Evolutionary conservation across 64 coral and sea anemone genomes (phyloP).

Genomic region (Stichodactyla helianthus): DNA sequence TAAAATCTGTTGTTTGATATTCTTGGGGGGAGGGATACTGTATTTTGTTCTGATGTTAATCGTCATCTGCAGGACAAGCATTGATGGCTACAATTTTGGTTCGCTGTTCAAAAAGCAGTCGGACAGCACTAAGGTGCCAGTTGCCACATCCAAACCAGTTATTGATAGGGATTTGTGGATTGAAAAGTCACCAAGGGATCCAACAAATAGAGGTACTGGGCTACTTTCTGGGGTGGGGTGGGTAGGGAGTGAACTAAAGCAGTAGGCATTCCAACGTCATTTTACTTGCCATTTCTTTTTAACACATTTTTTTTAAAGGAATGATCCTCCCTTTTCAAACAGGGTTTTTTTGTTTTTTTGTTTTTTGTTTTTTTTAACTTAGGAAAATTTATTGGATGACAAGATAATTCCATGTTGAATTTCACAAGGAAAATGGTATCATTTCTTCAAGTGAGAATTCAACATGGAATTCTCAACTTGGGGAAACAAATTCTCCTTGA

Average conservation of each 20-base stretch:
- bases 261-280: too few species aligned
- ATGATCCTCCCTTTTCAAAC: too few species aligned
- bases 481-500: too few species aligned
- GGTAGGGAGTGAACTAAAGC: neutral
- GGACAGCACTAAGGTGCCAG: neutral
- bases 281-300: too few species aligned
- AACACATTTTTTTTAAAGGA: too few species aligned
- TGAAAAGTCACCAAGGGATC: neutral
- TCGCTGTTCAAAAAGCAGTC: neutral
- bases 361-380: too few species aligned
- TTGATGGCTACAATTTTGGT: constrained; percentile 1
- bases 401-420: too few species aligned
- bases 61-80: constrained; percentile 4
- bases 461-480: too few species aligned
- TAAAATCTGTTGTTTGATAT: neutral
- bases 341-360: too few species aligned
- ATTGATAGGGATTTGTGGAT: constrained; percentile 51
- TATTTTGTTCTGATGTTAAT: neutral
- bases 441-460: too few species aligned
- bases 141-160: constrained; percentile 11
- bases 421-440: too few species aligned
- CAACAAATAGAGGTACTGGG: neutral
- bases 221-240: neutral
- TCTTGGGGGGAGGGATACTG: neutral
- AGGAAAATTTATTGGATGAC: too few species aligned